These are phyloP conservation scores for Diglossa cyanea DNA, from an alignment of 2,797 vertebrate species.

Conservation along the genomic window DNA sequence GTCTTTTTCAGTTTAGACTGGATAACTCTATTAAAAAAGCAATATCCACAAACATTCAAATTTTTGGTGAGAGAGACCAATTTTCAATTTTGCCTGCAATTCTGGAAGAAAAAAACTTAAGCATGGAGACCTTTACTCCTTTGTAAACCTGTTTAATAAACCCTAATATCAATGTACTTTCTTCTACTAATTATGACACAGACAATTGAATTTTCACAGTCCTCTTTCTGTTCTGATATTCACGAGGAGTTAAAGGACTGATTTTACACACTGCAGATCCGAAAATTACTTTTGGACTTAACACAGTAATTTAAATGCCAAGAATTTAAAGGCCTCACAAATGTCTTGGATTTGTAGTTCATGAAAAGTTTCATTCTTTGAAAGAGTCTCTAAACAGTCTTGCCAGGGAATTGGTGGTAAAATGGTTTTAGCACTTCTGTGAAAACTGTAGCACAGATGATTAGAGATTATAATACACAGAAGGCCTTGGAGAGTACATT, in stretches of 20 bases:
- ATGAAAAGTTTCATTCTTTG: conserved; percentile 48
- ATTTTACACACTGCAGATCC: conserved; percentile 57
- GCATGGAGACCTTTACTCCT: not conserved
- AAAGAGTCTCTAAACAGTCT: not conserved
- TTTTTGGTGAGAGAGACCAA: not conserved
- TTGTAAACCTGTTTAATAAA: not conserved
- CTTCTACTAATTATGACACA: not conserved
- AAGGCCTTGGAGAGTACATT: conserved; percentile 22
- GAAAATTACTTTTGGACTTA: conserved; percentile 56
- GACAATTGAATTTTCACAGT: conserved; percentile 12
- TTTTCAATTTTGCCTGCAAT: not conserved
- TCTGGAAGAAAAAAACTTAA: not conserved
- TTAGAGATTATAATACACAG: conserved; percentile 32
- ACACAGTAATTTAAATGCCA: conserved; percentile 41
- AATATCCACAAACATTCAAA: not conserved
- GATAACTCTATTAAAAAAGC: not conserved
- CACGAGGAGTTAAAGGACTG: conserved; percentile 34
- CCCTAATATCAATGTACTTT: not conserved
- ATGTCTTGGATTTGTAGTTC: conserved; percentile 53
- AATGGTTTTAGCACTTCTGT: conserved; percentile 55
- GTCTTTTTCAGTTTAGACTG: not conserved
- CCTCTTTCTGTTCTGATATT: not conserved
- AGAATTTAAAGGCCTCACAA: conserved; percentile 46
- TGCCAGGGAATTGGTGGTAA: conserved; percentile 52
- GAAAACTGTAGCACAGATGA: conserved; percentile 27